phyloP scores from a whole-genome alignment of 2,797 vertebrate species.

The Trachops cirrhosus region DNA sequence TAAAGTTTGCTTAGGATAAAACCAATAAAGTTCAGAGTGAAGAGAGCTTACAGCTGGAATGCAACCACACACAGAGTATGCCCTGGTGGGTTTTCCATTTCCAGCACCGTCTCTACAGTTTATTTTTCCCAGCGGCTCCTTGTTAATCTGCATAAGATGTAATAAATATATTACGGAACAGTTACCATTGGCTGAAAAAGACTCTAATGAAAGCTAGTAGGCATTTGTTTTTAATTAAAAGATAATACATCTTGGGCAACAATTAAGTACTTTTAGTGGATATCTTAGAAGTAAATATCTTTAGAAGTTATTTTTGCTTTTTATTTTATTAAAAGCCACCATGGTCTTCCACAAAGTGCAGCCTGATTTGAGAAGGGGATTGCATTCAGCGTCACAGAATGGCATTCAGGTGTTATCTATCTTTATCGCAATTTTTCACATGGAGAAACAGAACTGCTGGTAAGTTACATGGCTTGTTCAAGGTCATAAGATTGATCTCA shows the following conservation, averaged over 20 bases:
- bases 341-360: neutral
- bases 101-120: neutral
- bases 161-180: neutral
- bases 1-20: constrained; percentile 16
- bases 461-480: constrained; percentile 17
- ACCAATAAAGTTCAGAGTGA: neutral
- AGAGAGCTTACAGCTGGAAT: neutral
- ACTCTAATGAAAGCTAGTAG: neutral
- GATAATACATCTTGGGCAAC: neutral
- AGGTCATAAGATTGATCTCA: neutral
- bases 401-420: neutral
- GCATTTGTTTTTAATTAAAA: neutral
- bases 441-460: neutral
- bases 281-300: neutral
- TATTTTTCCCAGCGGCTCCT: neutral
- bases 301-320: neutral
- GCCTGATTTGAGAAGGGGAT: neutral
- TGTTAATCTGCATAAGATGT: neutral
- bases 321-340: neutral
- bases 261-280: neutral
- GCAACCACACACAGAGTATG: neutral
- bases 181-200: neutral
- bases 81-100: neutral
- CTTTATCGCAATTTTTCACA: neutral
- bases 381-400: neutral